A percentile compares a stretch with the other conserved stretches of the same genome.
phyloP scores from a whole-genome alignment of 2,113 vertebrate species.

The Alces alces region DNA sequence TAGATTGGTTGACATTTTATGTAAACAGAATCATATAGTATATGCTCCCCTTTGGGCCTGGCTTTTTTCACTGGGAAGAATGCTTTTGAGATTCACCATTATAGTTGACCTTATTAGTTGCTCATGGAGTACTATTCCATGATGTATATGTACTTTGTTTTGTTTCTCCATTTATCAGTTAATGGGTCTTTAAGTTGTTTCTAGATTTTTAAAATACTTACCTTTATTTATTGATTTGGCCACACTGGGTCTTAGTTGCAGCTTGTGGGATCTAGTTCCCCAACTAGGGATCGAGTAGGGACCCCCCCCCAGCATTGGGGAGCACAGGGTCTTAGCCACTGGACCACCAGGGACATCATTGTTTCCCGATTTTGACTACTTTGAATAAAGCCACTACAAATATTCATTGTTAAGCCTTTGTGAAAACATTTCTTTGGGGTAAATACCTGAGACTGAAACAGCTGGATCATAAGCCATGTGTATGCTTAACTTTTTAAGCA shows the following conservation, averaged over 20 bases:
- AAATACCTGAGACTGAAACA: not conserved
- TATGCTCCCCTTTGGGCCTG: not conserved
- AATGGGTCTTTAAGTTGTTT: not conserved
- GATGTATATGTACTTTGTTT: rapidly evolving
- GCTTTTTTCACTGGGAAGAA: not conserved
- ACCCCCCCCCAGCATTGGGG: not conserved
- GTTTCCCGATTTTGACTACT: not conserved
- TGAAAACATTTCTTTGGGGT: not conserved
- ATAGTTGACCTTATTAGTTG: not conserved
- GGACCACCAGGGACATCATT: not conserved
- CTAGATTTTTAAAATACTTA: not conserved
- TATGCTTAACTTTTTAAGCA: not conserved
- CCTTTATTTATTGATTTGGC: not conserved
- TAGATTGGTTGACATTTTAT: not conserved
- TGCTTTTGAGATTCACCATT: not conserved
- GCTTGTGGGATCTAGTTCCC: not conserved
- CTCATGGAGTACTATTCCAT: not conserved
- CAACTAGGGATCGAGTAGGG: not conserved
- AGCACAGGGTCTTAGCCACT: not conserved
- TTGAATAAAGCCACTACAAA: not conserved
- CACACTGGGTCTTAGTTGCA: not conserved
- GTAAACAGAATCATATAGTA: not conserved
- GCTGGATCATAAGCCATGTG: not conserved
- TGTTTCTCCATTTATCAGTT: not conserved
- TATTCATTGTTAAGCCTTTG: not conserved